Percentiles rank a stretch among this genome's conserved stretches.
Conservation (phyloP, 2,888 invertebrate species). For the Scaptomyza reducta region DNA sequence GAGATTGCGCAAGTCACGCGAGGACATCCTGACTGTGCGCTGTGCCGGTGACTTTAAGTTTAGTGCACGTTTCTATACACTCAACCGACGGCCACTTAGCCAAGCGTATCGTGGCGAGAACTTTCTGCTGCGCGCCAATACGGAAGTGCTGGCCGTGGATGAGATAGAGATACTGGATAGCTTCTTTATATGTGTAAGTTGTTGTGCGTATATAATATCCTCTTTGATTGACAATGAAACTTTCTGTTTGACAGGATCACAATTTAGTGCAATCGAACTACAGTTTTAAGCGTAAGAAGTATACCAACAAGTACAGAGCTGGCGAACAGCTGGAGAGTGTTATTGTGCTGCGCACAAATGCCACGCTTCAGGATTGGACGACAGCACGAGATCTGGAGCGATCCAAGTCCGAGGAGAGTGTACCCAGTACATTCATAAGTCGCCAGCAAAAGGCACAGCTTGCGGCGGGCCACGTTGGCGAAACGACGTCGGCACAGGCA, state of each 20-base stretch:
- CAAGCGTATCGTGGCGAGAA: constrained; percentile 83
- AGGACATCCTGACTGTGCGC: constrained; percentile 78
- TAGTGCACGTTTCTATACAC: constrained; percentile 82
- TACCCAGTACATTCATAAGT: constrained; percentile 44
- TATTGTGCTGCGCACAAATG: constrained; percentile 82
- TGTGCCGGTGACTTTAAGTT: constrained; percentile 83
- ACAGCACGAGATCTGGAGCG: constrained; percentile 78
- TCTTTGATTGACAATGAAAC: no score
- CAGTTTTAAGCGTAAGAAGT: constrained; percentile 83
- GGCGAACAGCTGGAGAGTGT: constrained; percentile 83
- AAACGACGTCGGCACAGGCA: constrained; percentile 4
- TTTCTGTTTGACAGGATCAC: constrained; percentile 77
- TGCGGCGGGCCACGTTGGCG: constrained; percentile 12
- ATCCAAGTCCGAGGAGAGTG: constrained; percentile 59
- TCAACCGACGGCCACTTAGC: constrained; percentile 80
- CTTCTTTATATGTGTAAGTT: constrained; percentile 84
- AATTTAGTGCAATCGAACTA: constrained; percentile 84
- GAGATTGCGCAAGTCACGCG: constrained; percentile 81
- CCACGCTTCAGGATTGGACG: constrained; percentile 80
- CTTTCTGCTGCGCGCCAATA: constrained; percentile 82
- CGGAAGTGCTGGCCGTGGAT: constrained; percentile 80
- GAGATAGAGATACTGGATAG: constrained; percentile 83
- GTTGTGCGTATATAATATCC: no score
- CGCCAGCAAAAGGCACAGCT: constrained; percentile 49
- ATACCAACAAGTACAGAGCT: constrained; percentile 74